Evolutionary conservation across 2,113 vertebrate genomes (phyloP).

Genomic region (Danionella cerebrum): DNA sequence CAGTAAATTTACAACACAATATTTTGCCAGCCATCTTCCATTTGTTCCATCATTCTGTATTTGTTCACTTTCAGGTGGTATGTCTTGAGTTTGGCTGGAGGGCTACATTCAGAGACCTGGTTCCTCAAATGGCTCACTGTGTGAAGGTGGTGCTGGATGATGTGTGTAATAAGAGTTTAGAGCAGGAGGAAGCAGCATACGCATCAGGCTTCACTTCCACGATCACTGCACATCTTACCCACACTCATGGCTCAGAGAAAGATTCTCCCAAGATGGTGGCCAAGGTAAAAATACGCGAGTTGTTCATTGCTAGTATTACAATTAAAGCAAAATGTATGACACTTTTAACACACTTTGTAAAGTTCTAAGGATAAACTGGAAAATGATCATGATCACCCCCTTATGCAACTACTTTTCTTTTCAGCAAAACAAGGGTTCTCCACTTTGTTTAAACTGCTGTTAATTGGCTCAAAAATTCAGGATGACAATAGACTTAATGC

Average conservation of each 20-base stretch:
- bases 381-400: too few relatives aligned
- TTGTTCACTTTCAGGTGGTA: slow-evolving; percentile 54
- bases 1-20: background rate
- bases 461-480: too few relatives aligned
- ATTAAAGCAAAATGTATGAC: background rate
- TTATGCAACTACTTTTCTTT: too few relatives aligned
- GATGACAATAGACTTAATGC: too few relatives aligned
- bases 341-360: background rate
- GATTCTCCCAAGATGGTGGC: slow-evolving; percentile 79
- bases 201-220: slow-evolving; percentile 49
- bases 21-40: background rate
- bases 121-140: slow-evolving; percentile 73
- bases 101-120: slow-evolving; percentile 74
- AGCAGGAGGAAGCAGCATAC: slow-evolving; percentile 70
- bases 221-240: slow-evolving; percentile 50
- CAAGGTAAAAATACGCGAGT: slow-evolving; percentile 66
- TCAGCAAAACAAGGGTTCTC: too few relatives aligned
- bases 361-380: too few relatives aligned
- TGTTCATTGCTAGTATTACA: background rate
- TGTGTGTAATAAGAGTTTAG: slow-evolving; percentile 72
- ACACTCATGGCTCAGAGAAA: slow-evolving; percentile 61
- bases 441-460: too few relatives aligned
- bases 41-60: background rate
- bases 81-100: slow-evolving; percentile 82
- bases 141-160: slow-evolving; percentile 76